Conservation (phyloP, 2,797 vertebrate genomes). For the Furcifer pardalis region DNA sequence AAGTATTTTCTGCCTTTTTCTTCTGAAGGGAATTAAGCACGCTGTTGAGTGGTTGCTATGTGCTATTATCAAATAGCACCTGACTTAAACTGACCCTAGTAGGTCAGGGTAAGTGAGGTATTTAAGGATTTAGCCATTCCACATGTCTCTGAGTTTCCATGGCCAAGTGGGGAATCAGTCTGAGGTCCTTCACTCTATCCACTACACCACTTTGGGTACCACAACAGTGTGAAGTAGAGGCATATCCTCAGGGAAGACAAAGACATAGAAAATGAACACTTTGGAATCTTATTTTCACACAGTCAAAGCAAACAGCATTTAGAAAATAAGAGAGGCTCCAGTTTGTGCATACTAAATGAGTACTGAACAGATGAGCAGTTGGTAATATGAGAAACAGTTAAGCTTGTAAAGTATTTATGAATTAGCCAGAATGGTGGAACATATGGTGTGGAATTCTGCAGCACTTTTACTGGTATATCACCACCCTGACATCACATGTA, state of each 20-base stretch:
- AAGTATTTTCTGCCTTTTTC: not conserved
- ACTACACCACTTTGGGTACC: too few species aligned
- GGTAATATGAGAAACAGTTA: conserved; percentile 1
- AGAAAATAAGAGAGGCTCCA: not conserved
- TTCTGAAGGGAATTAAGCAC: too few species aligned
- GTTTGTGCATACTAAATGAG: not conserved
- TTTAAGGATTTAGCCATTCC: too few species aligned
- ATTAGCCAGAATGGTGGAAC: not conserved
- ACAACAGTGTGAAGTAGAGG: not conserved
- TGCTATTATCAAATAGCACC: too few species aligned
- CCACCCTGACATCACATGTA: not conserved
- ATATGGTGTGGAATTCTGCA: not conserved
- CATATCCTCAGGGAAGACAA: not conserved
- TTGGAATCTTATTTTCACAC: not conserved
- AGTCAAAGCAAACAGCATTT: not conserved
- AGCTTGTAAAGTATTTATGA: conserved; percentile 11
- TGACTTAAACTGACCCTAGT: too few species aligned
- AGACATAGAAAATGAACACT: not conserved
- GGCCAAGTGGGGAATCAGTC: too few species aligned
- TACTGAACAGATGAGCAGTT: not conserved
- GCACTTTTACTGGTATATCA: not conserved
- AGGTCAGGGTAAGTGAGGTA: too few species aligned
- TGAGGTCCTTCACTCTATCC: too few species aligned
- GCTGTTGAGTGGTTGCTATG: too few species aligned
- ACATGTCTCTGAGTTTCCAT: too few species aligned